phyloP scores from a whole-genome alignment of 2,888 invertebrate genomes.

The Keiferia lycopersicella region DNA sequence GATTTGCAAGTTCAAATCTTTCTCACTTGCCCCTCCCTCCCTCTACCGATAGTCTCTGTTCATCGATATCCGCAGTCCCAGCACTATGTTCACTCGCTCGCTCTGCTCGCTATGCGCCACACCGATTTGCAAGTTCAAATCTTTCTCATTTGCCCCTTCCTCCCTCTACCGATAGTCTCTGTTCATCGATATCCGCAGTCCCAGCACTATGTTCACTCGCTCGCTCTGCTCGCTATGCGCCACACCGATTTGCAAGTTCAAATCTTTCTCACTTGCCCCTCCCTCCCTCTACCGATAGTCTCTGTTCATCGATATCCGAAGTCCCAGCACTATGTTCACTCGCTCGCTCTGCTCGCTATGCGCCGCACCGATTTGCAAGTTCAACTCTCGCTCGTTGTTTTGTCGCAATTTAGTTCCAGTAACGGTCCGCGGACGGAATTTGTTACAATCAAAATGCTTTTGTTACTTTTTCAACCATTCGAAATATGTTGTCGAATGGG shows the following conservation, averaged over 20 bases:
- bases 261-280: too few species aligned
- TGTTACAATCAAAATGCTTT: slow-evolving; percentile 1
- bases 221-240: background rate
- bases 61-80: too few species aligned
- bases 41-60: too few species aligned
- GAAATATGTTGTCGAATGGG: slow-evolving; percentile 6
- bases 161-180: background rate
- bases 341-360: background rate
- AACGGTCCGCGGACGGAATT: slow-evolving; percentile 10
- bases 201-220: background rate
- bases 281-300: background rate
- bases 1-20: too few species aligned
- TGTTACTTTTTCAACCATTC: background rate
- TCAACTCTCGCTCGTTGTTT: slow-evolving; percentile 8
- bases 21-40: too few species aligned
- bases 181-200: background rate
- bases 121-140: background rate
- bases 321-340: background rate
- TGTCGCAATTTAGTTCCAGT: slow-evolving; percentile 8
- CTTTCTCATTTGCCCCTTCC: too few species aligned
- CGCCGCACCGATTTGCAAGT: slow-evolving; percentile 17
- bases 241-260: background rate
- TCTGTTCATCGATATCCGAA: background rate
- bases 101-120: too few species aligned
- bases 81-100: too few species aligned